Evolutionary conservation across 2,113 vertebrate genomes (phyloP).

Genomic region (Acrocephalus kingi): DNA sequence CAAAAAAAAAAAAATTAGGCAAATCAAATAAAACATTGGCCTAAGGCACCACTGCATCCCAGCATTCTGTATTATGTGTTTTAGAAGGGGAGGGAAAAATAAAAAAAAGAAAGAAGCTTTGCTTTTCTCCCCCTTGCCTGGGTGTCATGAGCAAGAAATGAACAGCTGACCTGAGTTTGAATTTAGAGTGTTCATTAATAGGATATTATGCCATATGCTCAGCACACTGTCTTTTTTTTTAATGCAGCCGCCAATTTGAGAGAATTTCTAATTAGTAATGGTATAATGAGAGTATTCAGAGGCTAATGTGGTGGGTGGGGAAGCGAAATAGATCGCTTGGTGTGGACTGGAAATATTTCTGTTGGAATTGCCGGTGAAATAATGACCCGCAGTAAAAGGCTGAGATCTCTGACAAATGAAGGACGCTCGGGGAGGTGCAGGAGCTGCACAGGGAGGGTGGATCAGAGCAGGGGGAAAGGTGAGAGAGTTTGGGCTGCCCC

Average conservation of each 20-base stretch:
- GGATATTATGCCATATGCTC: slow-evolving; percentile 99
- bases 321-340: slow-evolving; percentile 78
- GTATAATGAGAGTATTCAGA: slow-evolving; percentile 97
- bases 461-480: not conserved
- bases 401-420: slow-evolving; percentile 67
- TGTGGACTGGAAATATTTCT: slow-evolving; percentile 75
- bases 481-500: not conserved
- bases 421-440: slow-evolving; percentile 48
- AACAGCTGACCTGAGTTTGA: slow-evolving; percentile 99
- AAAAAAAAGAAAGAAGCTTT: slow-evolving; percentile 71
- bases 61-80: slow-evolving; percentile 79
- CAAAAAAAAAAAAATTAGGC: slow-evolving; percentile 62
- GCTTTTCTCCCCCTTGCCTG: slow-evolving; percentile 77
- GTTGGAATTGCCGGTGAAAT: slow-evolving; percentile 56
- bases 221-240: slow-evolving; percentile 90
- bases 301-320: slow-evolving; percentile 89
- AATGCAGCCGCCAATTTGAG: slow-evolving; percentile 96
- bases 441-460: slow-evolving; percentile 38
- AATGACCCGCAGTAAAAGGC: slow-evolving; percentile 64
- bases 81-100: slow-evolving; percentile 30
- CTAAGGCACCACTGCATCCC: slow-evolving; percentile 66
- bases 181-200: slow-evolving; percentile 99
- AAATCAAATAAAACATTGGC: slow-evolving; percentile 80
- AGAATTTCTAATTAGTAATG: slow-evolving; percentile 99
- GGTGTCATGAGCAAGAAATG: slow-evolving; percentile 90